Conservation (phyloP, 2,888 invertebrate species). For the Dioctria linearis region DNA sequence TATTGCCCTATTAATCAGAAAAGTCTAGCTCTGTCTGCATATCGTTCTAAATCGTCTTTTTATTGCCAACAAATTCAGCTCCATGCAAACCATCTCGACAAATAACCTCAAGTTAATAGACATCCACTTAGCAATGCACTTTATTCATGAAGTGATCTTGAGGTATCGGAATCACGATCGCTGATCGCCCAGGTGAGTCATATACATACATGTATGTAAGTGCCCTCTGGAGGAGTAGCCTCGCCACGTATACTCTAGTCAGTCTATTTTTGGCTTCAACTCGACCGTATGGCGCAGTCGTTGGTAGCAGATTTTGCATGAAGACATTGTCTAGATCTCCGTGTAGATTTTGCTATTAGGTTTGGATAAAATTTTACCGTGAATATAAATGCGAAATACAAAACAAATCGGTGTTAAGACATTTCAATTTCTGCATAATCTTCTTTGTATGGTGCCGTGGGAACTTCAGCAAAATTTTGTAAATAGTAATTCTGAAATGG, state of each 20-base stretch:
- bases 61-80: conserved; percentile 49
- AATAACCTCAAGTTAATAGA: conserved; percentile 51
- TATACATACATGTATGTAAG: not conserved
- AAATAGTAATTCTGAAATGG: no score
- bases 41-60: conserved; percentile 38
- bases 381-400: conserved; percentile 27
- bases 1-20: conserved; percentile 37
- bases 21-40: conserved; percentile 11
- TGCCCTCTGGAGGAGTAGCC: conserved; percentile 1
- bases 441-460: no score
- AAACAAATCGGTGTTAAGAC: conserved; percentile 5
- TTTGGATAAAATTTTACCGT: conserved; percentile 18
- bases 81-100: conserved; percentile 45
- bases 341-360: conserved; percentile 13
- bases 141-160: conserved; percentile 52
- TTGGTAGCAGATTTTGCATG: conserved; percentile 24
- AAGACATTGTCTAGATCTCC: conserved; percentile 34
- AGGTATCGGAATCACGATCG: conserved; percentile 51
- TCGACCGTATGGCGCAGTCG: not conserved
- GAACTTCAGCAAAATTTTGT: no score
- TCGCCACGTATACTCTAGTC: not conserved
- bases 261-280: not conserved
- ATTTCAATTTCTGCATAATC: conserved; percentile 10
- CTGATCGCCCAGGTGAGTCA: conserved; percentile 40
- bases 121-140: conserved; percentile 50